phyloP scores from a whole-genome alignment of 2,888 invertebrate species.

The Prenolepis imparis region DNA sequence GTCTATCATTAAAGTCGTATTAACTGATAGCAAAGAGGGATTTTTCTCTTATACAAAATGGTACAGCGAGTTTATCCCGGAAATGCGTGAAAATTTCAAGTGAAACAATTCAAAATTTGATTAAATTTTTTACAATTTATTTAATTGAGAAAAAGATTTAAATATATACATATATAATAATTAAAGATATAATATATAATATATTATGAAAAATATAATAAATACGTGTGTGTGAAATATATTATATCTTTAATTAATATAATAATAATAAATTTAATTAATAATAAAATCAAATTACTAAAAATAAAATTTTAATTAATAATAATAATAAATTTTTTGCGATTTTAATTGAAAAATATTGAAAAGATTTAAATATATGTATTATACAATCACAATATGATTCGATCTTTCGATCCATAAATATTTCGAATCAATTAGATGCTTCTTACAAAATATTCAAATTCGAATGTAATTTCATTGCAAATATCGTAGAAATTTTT shows the following conservation, averaged over 20 bases:
- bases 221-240: too few species aligned
- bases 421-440: neutral
- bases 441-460: neutral
- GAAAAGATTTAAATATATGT: too few species aligned
- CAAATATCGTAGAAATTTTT: neutral
- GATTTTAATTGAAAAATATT: too few species aligned
- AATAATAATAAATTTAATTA: too few species aligned
- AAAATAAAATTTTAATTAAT: too few species aligned
- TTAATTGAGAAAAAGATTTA: neutral
- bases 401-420: neutral
- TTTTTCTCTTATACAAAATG: neutral
- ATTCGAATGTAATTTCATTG: neutral
- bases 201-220: too few species aligned
- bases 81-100: neutral
- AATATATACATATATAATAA: too few species aligned
- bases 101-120: neutral
- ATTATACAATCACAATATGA: neutral
- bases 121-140: neutral
- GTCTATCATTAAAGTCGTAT: neutral
- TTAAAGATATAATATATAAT: too few species aligned
- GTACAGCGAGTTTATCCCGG: too few species aligned
- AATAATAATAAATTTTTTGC: too few species aligned
- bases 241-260: too few species aligned
- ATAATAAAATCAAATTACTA: too few species aligned
- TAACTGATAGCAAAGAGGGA: neutral